phyloP scores from a whole-genome alignment of 2,888 invertebrate genomes.

The Thera obeliscata region DNA sequence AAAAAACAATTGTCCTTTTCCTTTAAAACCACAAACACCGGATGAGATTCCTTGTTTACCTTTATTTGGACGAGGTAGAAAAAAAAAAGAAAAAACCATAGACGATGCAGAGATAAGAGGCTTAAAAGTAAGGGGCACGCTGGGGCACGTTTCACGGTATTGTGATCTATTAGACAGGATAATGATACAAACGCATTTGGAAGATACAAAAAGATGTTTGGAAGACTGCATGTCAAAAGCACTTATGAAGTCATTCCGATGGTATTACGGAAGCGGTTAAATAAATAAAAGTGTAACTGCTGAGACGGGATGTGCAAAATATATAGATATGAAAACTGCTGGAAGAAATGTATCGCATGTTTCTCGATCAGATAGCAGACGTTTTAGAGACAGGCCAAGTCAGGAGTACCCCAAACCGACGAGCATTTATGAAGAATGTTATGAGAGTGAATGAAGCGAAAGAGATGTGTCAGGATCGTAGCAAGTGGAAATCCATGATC shows the following conservation, averaged over 20 bases:
- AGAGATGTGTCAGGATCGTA: no score
- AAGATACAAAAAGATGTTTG: slow-evolving; percentile 32
- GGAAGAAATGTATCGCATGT: no score
- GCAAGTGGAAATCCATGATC: no score
- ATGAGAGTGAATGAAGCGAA: no score
- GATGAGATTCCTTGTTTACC: slow-evolving; percentile 72
- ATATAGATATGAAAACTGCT: not conserved
- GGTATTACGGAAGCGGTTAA: slow-evolving; percentile 1
- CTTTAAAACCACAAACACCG: slow-evolving; percentile 62
- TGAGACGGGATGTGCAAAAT: not conserved
- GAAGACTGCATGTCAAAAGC: slow-evolving; percentile 4
- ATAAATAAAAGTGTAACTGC: not conserved
- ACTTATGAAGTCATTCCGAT: slow-evolving; percentile 3
- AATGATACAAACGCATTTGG: slow-evolving; percentile 41
- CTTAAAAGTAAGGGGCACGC: slow-evolving; percentile 46
- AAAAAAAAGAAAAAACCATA: slow-evolving; percentile 64
- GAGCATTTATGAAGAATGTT: no score
- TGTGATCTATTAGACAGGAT: slow-evolving; percentile 37
- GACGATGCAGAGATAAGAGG: slow-evolving; percentile 64
- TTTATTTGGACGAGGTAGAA: slow-evolving; percentile 58
- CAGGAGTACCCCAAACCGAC: no score
- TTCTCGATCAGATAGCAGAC: no score
- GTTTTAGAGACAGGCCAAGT: no score
- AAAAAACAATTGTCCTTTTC: slow-evolving; percentile 48
- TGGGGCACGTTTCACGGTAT: slow-evolving; percentile 38